Evolutionary conservation across 2,113 vertebrate species (phyloP).

Genomic region (Pangasianodon hypophthalmus): DNA sequence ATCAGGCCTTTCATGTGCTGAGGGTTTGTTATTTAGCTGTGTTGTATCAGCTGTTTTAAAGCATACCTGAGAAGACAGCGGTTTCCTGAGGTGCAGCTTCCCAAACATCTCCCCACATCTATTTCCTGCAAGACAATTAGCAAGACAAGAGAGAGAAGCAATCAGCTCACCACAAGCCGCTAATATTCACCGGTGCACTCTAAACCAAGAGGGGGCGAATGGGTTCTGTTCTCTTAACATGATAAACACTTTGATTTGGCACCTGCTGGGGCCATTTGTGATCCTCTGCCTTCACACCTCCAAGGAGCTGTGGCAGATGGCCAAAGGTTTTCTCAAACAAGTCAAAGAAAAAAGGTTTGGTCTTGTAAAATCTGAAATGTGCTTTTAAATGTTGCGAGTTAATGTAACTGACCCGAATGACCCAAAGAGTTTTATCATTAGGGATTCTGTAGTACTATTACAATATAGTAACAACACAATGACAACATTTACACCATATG

Average conservation of each 20-base stretch:
- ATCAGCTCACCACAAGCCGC: conserved; percentile 66
- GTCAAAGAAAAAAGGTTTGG: not conserved
- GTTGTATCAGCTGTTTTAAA: conserved; percentile 68
- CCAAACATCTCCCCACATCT: conserved; percentile 83
- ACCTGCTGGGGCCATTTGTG: conserved; percentile 71
- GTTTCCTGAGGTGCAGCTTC: conserved; percentile 79
- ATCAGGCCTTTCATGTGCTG: not conserved
- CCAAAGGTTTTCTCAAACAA: not conserved
- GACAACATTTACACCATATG: not conserved
- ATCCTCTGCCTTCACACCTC: conserved; percentile 57
- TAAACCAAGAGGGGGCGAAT: conserved; percentile 12
- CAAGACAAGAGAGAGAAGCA: conserved; percentile 78
- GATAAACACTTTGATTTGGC: conserved; percentile 68
- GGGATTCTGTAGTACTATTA: not conserved
- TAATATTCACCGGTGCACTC: conserved; percentile 67
- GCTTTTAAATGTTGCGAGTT: not conserved
- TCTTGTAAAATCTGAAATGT: not conserved
- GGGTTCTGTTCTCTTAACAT: conserved; percentile 58
- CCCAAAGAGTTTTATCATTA: not conserved
- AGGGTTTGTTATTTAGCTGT: conserved; percentile 35
- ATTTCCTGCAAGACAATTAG: conserved; percentile 86
- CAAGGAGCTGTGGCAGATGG: conserved; percentile 44
- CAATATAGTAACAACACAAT: not conserved
- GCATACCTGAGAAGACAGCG: conserved; percentile 80
- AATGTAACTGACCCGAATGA: not conserved